Evolutionary conservation across 1,140 invertebrate genomes (phyloP), one percentile per base, ranked within the genome.

Genomic region (Drosophila burlai): DNA sequence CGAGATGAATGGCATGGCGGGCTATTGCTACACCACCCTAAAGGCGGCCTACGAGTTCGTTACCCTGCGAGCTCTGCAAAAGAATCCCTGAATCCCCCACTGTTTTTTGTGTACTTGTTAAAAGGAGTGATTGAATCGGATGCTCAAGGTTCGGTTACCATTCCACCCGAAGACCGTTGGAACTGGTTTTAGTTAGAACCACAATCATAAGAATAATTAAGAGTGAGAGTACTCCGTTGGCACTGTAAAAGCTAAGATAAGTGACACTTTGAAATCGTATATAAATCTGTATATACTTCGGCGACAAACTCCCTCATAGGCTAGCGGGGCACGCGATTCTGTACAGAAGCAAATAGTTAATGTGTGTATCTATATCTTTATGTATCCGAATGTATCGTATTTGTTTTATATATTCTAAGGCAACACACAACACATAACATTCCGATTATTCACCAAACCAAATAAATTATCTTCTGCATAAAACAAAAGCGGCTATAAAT

Each of bases 11-110:
- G 92, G 92, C 16, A 81, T 93, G 80, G 89, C 91, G 6, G 92
- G 92, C n/a, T 93, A 93, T 57, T 93, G 92, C 57, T 92, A 92
- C 45, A 93, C 92, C 10, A 93, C 92, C 21, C 64, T 93, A 0
- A 93, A 93, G 64, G 92, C 89, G 18, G 84, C 84, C 46, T 89
- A 89, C 38, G 84, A 89, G 43, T 86, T 89, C 49, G 69, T 89
- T 15, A 89, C 85, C 9, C 46, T 81, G 55, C 61, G 54, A 21
- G 63, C 81, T 2, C 66, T 89, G 16, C 85, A 90, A 60, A 67
- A 63, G 31, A 59, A 47, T 10, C 55, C 50, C 42, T 86, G 75
- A 85, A 21, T 21, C 21, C 9, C 24, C 24, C 24, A 24, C 24
- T 15, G 18, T 46, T 61, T 57, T 72, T 45, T 43, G 18, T 43